A percentile compares a stretch with the other conserved stretches of the same genome.
Evolutionary conservation across 2,113 vertebrate species (phyloP).

Genomic region (Colius striatus): DNA sequence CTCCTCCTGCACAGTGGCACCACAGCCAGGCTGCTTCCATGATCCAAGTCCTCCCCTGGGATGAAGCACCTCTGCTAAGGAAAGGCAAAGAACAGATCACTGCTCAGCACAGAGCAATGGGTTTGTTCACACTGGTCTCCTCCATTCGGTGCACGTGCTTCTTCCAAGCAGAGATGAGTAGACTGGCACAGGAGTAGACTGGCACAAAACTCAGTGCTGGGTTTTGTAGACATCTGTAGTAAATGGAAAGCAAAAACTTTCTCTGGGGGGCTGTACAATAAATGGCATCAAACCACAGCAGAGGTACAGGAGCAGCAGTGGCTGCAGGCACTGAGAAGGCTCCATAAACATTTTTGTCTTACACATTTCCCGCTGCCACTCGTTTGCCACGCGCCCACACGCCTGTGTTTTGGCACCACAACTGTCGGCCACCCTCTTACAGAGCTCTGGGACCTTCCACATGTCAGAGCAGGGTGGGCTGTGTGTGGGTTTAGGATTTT

Average conservation of each 20-base stretch:
- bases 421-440: fast-evolving
- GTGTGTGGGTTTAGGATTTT: no score
- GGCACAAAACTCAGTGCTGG: neutral
- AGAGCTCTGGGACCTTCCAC: neutral
- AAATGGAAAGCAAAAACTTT: neutral
- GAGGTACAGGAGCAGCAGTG: neutral
- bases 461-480: neutral
- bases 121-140: neutral
- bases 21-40: fast-evolving
- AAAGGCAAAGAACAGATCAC: neutral
- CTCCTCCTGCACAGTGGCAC: fast-evolving
- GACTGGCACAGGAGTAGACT: fast-evolving
- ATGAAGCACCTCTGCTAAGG: neutral
- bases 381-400: fast-evolving
- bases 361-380: neutral
- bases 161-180: neutral
- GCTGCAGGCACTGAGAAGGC: neutral
- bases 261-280: neutral
- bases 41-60: neutral
- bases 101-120: neutral
- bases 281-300: neutral
- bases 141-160: no score
- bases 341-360: neutral
- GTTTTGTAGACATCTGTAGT: neutral
- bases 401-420: neutral